Base-by-base conservation (phyloP, 2,888 invertebrate species). In the Biston betularia region DNA sequence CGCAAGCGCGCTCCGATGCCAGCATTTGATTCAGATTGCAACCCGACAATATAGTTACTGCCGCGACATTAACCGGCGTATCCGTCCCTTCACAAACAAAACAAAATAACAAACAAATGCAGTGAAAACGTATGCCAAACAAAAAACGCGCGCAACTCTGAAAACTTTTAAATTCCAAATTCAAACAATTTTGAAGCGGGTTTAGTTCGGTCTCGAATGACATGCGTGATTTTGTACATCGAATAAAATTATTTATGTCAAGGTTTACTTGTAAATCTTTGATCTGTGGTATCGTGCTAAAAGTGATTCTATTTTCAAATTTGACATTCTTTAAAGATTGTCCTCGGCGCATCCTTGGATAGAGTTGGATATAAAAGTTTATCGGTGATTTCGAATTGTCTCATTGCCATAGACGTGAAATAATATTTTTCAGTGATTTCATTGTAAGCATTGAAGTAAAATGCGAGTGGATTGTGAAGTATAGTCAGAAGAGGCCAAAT, bases 31-130 rank as follows among this genome's bases (percentile, higher is more conserved):
- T 86, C 88, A 85, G 85, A 79, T 75, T 82, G 79, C 86, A 82
- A 85, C 86, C 86, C 87, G 86, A 87, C 89, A 85, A 88, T 89
- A 89, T 83, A 92, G 92, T 90, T 81, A 81, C 76, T 80, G 79
- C 79, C 81, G 80, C 84, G 84, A 80, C 83, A 82, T 85, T 82
- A 84, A 80, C 75, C 74, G 75, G 69, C 61, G 34, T 42, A 67
- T 63, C 69, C 68, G 70, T 74, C 75, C 78, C 70, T 56, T 70
- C 71, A 73, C 59, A 60, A 75, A 79, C 74, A 74, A 74, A 74
- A 80, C 55, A 72, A 72, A 70, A 65, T 63, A 69, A 70, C 63
- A 75, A 69, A 70, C 70, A 72, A 67, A 70, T 57, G 24, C 49
- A 54, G 14, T 56, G 50, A 57, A 58, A 63, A 57, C 38, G 35